A percentile compares a stretch with the other conserved stretches of the same genome.
Evolutionary conservation across 2,888 invertebrate genomes (phyloP).

Genomic region (Platerodrilus igneus): DNA sequence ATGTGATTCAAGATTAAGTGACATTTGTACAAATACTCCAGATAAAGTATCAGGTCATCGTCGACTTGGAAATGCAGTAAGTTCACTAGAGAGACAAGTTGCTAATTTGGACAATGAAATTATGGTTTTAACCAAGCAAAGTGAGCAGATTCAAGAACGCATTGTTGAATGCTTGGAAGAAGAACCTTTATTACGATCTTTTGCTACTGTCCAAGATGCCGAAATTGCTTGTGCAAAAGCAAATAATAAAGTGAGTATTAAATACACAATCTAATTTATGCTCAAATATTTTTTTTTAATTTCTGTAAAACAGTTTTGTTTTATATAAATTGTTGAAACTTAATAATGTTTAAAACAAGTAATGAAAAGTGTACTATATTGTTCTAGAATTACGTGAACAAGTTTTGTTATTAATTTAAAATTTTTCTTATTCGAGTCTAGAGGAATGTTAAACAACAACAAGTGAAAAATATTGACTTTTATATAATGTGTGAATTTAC

Average conservation of each 20-base stretch:
- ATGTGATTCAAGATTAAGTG: constrained; percentile 36
- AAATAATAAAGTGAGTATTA: constrained; percentile 10
- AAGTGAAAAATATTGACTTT: too few species aligned
- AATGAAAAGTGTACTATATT: too few species aligned
- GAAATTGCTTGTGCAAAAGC: constrained; percentile 15
- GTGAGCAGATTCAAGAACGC: constrained; percentile 24
- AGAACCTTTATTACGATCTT: constrained; percentile 28
- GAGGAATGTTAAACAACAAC: too few species aligned
- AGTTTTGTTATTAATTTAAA: too few species aligned
- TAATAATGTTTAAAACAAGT: too few species aligned
- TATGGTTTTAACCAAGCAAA: constrained; percentile 30
- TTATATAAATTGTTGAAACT: too few species aligned
- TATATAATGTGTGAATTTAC: too few species aligned
- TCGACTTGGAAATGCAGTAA: constrained; percentile 33
- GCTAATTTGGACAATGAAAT: constrained; percentile 32
- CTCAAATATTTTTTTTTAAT: too few species aligned
- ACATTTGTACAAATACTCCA: constrained; percentile 32
- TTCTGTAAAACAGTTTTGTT: too few species aligned
- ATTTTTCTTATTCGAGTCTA: too few species aligned
- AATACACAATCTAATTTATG: too few species aligned
- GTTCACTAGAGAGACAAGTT: constrained; percentile 35
- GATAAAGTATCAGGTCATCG: constrained; percentile 35
- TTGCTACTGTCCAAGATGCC: constrained; percentile 27
- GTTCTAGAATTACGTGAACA: too few species aligned
- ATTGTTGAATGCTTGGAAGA: constrained; percentile 13